Evolutionary conservation across 2,113 vertebrate genomes (phyloP), one percentile per base, ranked within the genome.

Genomic region (Muntiacus muntjak): DNA sequence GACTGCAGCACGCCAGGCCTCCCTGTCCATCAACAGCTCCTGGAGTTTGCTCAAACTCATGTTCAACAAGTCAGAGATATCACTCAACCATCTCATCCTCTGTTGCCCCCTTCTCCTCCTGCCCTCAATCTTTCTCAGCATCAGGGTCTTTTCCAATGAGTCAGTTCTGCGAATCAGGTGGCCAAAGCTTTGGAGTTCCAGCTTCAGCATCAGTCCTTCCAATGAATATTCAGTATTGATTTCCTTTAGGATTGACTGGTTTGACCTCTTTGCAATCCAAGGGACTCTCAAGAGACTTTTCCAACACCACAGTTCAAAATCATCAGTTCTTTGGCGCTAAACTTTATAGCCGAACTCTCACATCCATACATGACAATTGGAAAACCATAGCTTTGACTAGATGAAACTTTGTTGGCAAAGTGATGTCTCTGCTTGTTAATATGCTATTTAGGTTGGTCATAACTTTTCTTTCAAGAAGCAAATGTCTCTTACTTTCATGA

Each of bases 311-410:
- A 71, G n/a, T 71, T 40, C 19, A 71, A 23, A 71, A 71, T 40
- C n/a, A 36, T 71, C 67, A 71, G 6, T 40, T 40, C n/a, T 23
- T 40, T 23, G n/a, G 67, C 0, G 0, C 19, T 71, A 5, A 71
- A 23, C 19, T 40, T 40, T 71, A 71, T 71, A 23, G 10, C 23
- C 10, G 19, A 71, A 12, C 67, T 71, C 5, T 71, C 19, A 40
- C n/a, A 71, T 71, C n/a, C 10, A 23, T 71, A 40, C 19, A 12
- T 71, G 19, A 71, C 36, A 71, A 71, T 0, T 40, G 19, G 67
- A 40, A 71, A 40, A 23, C 19, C 19, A 71, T 71, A 40, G 67
- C 10, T 40, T 71, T 40, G 67, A 71, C n/a, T 71, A 71, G n/a
- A 40, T 71, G 5, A 40, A 71, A 71, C 1, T 40, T 71, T 13